Conservation (phyloP, 2,113 vertebrate genomes). For the Dicerorhinus sumatrensis region DNA sequence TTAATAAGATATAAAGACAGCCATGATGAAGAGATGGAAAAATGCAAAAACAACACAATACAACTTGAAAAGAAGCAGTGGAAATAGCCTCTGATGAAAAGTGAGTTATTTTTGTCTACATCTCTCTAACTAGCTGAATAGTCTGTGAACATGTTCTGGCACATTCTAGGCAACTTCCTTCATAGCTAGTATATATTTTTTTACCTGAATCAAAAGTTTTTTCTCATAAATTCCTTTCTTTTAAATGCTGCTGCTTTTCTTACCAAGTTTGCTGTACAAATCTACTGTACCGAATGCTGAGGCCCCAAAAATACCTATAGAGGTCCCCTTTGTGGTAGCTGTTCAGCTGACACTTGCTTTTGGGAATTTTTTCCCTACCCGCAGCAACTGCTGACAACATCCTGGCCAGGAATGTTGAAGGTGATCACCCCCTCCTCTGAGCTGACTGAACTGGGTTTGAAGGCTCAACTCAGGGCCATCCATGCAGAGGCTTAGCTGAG, state of each 20-base stretch:
- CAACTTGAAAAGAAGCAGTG: slow-evolving; percentile 1
- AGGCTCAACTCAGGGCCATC: neutral
- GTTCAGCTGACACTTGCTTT: neutral
- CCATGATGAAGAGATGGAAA: neutral
- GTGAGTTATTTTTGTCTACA: neutral
- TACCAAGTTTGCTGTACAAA: neutral
- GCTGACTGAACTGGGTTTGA: neutral
- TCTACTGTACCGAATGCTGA: neutral
- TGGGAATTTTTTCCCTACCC: neutral
- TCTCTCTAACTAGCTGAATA: slow-evolving; percentile 19
- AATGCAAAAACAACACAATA: neutral
- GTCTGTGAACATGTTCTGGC: slow-evolving; percentile 52
- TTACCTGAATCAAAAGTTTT: neutral
- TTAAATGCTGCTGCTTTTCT: neutral
- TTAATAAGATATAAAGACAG: neutral
- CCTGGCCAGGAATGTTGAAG: neutral
- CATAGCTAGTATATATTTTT: neutral
- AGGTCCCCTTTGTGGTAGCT: neutral
- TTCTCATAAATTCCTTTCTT: neutral
- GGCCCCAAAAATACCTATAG: neutral
- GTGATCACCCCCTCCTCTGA: neutral
- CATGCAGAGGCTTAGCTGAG: neutral
- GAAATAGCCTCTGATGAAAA: slow-evolving; percentile 1
- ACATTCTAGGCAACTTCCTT: neutral
- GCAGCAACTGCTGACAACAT: neutral